Evolutionary conservation across 2,797 vertebrate genomes (phyloP).

Genomic region (Thalassophryne amazonica): DNA sequence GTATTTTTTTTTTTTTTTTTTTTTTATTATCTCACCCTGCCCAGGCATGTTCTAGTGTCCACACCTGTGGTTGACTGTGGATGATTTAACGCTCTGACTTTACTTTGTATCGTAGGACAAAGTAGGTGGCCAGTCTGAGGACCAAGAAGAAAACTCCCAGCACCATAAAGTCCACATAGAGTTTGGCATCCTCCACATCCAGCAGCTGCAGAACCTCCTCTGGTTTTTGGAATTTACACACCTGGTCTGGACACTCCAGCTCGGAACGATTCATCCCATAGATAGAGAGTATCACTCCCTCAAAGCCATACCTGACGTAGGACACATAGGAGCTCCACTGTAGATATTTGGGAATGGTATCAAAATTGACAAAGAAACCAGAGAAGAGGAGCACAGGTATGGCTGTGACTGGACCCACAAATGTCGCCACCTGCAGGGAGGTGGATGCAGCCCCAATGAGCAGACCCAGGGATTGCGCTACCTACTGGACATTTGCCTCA

Average conservation of each 20-base stretch:
- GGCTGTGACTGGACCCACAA: conserved; percentile 93
- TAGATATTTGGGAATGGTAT: conserved; percentile 97
- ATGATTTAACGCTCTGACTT: conserved; percentile 89
- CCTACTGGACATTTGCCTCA: conserved; percentile 92
- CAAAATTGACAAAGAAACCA: conserved; percentile 98
- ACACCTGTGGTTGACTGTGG: neutral
- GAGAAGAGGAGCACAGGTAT: conserved; percentile 97
- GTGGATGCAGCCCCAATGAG: conserved; percentile 96
- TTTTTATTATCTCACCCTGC: conserved; percentile 43
- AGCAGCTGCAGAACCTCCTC: conserved; percentile 89
- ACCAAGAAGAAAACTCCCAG: conserved; percentile 91
- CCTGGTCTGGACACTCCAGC: conserved; percentile 83
- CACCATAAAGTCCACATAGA: conserved; percentile 96
- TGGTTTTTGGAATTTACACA: conserved; percentile 92
- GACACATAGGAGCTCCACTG: conserved; percentile 98
- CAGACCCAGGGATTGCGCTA: conserved; percentile 94
- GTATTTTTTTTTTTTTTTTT: too few species aligned
- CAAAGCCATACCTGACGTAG: conserved; percentile 98
- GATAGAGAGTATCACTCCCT: conserved; percentile 95
- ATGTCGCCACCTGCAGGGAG: conserved; percentile 96
- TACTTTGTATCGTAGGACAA: conserved; percentile 95
- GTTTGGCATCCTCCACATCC: conserved; percentile 93
- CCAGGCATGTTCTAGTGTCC: conserved; percentile 17
- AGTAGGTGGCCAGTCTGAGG: conserved; percentile 91
- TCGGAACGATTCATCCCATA: conserved; percentile 95